Evolutionary conservation across 2,797 vertebrate genomes (phyloP).

Genomic region (Australoheros facetus): DNA sequence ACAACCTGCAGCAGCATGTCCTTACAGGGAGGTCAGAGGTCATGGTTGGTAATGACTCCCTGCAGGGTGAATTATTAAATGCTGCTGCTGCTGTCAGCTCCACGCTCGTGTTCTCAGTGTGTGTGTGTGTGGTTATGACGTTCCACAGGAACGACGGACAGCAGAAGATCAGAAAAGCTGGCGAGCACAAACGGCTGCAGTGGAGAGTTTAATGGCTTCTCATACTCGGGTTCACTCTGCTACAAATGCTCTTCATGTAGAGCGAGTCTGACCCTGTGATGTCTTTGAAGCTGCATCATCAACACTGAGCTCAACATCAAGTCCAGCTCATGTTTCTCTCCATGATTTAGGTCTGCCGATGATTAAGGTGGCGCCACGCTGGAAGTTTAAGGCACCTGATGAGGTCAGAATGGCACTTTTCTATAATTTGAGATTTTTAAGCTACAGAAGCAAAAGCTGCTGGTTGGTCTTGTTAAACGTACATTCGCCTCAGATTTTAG

Average conservation of each 20-base stretch:
- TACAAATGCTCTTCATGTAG: too few species aligned
- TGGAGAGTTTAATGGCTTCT: not conserved
- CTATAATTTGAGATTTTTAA: not conserved
- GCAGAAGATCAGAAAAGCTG: accelerated
- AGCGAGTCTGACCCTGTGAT: too few species aligned
- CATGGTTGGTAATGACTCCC: not conserved
- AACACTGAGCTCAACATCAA: not conserved
- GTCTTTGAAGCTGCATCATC: not conserved
- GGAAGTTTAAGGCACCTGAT: too few species aligned
- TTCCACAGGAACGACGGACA: too few species aligned
- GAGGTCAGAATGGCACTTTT: not conserved
- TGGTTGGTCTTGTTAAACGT: not conserved
- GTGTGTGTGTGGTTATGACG: not conserved
- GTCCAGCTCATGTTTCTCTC: not conserved
- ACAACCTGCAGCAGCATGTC: not conserved
- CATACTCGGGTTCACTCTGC: not conserved
- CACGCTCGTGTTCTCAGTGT: not conserved
- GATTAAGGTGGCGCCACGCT: not conserved
- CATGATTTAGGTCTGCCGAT: too few species aligned
- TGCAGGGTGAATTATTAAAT: not conserved
- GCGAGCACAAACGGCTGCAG: not conserved
- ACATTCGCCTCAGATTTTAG: not conserved
- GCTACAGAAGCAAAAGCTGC: not conserved
- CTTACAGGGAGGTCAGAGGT: not conserved
- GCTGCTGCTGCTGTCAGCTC: not conserved